Evolutionary conservation across 2,888 invertebrate species (phyloP).

Genomic region (Drosophila nr. medialis): DNA sequence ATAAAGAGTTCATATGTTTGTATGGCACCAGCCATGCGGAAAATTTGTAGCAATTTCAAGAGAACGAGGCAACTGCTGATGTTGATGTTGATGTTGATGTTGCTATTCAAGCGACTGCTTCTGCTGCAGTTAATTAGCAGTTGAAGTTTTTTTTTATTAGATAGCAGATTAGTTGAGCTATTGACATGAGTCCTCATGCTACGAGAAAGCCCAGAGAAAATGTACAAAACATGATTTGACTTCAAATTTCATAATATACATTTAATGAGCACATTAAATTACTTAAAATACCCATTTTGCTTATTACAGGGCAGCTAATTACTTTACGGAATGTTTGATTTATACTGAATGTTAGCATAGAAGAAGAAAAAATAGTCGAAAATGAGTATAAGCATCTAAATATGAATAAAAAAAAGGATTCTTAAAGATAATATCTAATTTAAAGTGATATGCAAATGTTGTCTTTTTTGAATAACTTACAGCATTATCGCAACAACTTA

Average conservation of each 20-base stretch:
- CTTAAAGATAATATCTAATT: too few relatives aligned
- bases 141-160: constrained; percentile 44
- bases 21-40: constrained; percentile 48
- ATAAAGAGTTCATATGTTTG: constrained; percentile 46
- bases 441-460: constrained; percentile 2
- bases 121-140: constrained; percentile 56
- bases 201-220: constrained; percentile 22
- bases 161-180: constrained; percentile 46
- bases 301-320: neutral
- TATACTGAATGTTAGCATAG: too few relatives aligned
- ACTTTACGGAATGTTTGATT: too few relatives aligned
- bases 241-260: neutral
- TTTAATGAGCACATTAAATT: neutral
- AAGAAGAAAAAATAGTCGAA: neutral
- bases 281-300: neutral
- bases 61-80: constrained; percentile 38
- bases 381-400: neutral
- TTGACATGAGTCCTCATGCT: neutral
- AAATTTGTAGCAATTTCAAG: constrained; percentile 60
- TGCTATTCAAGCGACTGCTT: constrained; percentile 8
- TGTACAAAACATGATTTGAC: neutral
- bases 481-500: constrained; percentile 17
- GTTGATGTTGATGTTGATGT: constrained; percentile 32
- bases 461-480: constrained; percentile 6
- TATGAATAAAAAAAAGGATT: neutral